These are phyloP conservation scores for Danio kyathit DNA, from an alignment of 2,797 vertebrate species.

Conservation along the genomic window DNA sequence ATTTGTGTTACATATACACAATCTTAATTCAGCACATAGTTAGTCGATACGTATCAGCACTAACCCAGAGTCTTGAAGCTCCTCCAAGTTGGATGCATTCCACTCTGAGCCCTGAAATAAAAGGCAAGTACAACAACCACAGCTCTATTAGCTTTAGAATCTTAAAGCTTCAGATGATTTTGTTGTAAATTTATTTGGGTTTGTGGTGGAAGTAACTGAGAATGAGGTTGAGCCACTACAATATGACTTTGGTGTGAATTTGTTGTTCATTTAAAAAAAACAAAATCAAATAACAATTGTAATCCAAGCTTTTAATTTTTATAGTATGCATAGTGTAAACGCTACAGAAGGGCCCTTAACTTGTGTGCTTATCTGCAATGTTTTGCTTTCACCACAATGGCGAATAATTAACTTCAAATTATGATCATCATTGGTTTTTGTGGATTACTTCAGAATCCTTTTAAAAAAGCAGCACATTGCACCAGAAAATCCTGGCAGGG, in stretches of 20 bases:
- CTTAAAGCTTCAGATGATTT: conserved; percentile 19
- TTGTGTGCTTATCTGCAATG: neutral
- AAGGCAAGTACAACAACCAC: conserved; percentile 21
- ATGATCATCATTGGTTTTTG: too few relatives aligned
- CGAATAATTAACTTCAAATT: too few relatives aligned
- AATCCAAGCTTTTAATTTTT: neutral
- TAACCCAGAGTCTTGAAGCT: conserved; percentile 93
- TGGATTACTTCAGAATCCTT: neutral
- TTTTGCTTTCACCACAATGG: neutral
- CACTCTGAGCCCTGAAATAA: conserved; percentile 92
- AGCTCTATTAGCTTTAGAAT: neutral
- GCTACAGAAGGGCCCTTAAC: neutral
- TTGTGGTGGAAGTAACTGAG: neutral
- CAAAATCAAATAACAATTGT: neutral
- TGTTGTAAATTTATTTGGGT: neutral
- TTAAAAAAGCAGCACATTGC: conserved; percentile 10
- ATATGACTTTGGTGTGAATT: neutral
- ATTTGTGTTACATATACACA: conserved; percentile 12
- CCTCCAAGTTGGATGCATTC: conserved; percentile 98
- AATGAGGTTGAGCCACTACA: neutral
- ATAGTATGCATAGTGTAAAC: conserved; percentile 3
- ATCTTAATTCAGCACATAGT: neutral
- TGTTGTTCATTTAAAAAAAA: neutral
- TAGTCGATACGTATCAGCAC: conserved; percentile 62
- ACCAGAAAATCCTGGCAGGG: conserved; percentile 8